These are phyloP conservation scores for Psephotus haematonotus DNA, from an alignment of 2,113 vertebrate species.

Conservation along the genomic window DNA sequence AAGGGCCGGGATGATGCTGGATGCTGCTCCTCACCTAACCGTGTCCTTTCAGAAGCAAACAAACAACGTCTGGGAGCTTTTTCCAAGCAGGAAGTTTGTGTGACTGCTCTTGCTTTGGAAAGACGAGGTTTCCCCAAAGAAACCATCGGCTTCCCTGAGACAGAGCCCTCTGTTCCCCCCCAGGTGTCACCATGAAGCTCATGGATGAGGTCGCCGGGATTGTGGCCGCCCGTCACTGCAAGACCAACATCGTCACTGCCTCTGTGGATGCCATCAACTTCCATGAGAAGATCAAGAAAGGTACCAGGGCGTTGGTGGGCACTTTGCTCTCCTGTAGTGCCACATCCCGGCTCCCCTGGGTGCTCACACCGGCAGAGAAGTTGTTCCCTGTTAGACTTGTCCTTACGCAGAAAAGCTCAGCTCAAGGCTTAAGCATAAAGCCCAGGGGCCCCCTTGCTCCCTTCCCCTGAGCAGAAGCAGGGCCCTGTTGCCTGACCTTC, in stretches of 20 bases:
- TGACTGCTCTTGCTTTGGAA: neutral
- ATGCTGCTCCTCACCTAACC: neutral
- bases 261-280: slow-evolving; percentile 97
- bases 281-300: slow-evolving; percentile 93
- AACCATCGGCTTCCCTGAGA: neutral
- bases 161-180: neutral
- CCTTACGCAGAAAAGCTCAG: rapidly evolving
- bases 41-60: neutral
- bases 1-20: neutral
- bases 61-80: neutral
- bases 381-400: neutral
- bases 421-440: neutral
- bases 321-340: neutral
- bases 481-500: rapidly evolving
- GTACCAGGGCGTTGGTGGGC: slow-evolving; percentile 45
- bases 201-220: slow-evolving; percentile 98
- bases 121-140: neutral
- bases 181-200: slow-evolving; percentile 98
- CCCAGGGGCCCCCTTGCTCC: neutral
- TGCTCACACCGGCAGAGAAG: rapidly evolving
- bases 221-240: slow-evolving; percentile 90
- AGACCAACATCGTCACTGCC: slow-evolving; percentile 93
- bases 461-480: neutral
- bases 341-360: rapidly evolving
- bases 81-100: neutral